Conservation (phyloP, 2,797 vertebrate genomes). For the Cirrhinus mrigala region DNA sequence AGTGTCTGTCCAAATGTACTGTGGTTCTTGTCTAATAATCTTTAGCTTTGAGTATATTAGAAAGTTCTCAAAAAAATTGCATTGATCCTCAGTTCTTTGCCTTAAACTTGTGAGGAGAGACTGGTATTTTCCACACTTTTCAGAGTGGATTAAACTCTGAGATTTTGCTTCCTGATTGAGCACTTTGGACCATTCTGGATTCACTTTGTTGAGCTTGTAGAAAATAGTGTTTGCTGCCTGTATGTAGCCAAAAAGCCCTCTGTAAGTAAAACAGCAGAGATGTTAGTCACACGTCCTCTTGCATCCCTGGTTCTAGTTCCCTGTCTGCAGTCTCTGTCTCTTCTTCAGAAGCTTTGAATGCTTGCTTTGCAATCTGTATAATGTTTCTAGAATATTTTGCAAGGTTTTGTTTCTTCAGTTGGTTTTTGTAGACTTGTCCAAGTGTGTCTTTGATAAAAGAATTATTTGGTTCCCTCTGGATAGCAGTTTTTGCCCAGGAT, state of each 20-base stretch:
- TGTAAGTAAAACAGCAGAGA: constrained; percentile 40
- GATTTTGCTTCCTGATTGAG: constrained; percentile 13
- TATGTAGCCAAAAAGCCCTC: constrained; percentile 52
- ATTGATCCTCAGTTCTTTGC: constrained; percentile 18
- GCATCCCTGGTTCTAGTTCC: constrained; percentile 10
- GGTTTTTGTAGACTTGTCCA: constrained; percentile 53
- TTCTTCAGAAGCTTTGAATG: constrained; percentile 49
- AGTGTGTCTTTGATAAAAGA: constrained; percentile 58
- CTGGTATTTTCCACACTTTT: background rate
- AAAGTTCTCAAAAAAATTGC: constrained; percentile 48
- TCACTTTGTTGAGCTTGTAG: background rate
- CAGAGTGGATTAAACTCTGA: background rate
- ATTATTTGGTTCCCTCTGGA: constrained; percentile 28
- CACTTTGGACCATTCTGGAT: constrained; percentile 1
- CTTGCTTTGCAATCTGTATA: constrained; percentile 32
- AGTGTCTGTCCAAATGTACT: background rate
- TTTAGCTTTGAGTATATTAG: constrained; percentile 45
- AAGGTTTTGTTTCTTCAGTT: background rate
- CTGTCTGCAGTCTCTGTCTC: background rate
- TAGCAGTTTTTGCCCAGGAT: constrained; percentile 37
- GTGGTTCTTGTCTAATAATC: background rate
- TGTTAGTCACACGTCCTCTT: background rate
- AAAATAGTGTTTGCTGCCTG: constrained; percentile 43
- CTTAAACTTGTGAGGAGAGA: constrained; percentile 19
- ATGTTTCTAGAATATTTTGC: background rate